phyloP scores from a whole-genome alignment of 1,140 invertebrate species.

The Rhynchophorus ferrugineus region DNA sequence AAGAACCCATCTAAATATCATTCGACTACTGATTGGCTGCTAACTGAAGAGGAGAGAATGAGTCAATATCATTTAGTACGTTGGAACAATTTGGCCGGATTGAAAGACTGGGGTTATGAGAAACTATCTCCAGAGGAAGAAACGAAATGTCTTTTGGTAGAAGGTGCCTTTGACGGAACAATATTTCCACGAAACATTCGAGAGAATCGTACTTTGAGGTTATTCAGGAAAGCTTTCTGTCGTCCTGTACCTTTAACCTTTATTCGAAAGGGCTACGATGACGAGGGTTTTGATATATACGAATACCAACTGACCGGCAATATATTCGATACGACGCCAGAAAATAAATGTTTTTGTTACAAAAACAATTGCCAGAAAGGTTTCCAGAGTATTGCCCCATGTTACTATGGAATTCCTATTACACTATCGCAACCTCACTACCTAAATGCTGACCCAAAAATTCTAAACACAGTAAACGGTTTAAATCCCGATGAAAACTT shows the following conservation, averaged over 20 bases:
- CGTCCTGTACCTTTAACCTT: constrained; percentile 52
- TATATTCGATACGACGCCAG: constrained; percentile 49
- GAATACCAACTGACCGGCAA: constrained; percentile 45
- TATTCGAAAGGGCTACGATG: constrained; percentile 32
- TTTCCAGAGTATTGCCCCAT: constrained; percentile 57
- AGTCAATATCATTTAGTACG: constrained; percentile 47
- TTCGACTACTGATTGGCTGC: constrained; percentile 26
- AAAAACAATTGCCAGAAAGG: constrained; percentile 51
- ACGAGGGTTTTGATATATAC: constrained; percentile 41
- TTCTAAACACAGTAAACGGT: constrained; percentile 59
- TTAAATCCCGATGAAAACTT: constrained; percentile 50
- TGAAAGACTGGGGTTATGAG: constrained; percentile 52
- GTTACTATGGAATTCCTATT: constrained; percentile 66
- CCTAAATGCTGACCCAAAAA: constrained; percentile 54
- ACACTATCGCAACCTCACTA: constrained; percentile 76
- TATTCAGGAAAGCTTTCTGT: constrained; percentile 64
- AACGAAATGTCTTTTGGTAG: constrained; percentile 49
- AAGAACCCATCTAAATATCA: constrained; percentile 31
- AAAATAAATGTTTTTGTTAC: constrained; percentile 56
- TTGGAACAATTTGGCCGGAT: constrained; percentile 50
- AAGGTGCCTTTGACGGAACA: constrained; percentile 54
- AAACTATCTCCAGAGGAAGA: constrained; percentile 35
- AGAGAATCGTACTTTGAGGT: constrained; percentile 44
- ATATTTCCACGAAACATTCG: constrained; percentile 51
- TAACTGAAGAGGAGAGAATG: constrained; percentile 40